Evolutionary conservation across 2,797 vertebrate genomes (phyloP).

Genomic region (Vipera latastei): DNA sequence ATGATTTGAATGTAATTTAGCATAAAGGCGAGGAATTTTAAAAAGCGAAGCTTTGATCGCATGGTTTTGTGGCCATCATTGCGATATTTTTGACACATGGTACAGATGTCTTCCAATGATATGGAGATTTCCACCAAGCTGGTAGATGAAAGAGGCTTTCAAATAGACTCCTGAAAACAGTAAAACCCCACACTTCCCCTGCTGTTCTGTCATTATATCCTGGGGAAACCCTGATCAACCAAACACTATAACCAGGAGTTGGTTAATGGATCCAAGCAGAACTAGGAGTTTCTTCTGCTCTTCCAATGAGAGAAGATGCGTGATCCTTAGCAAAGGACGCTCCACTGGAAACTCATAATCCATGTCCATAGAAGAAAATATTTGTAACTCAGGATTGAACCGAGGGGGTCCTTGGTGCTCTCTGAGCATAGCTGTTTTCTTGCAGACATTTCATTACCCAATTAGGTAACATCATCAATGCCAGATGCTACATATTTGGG

Average conservation of each 20-base stretch:
- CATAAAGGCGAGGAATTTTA: not conserved
- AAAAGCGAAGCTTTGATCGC: not conserved
- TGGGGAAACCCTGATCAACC: not conserved
- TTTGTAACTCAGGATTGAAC: too few relatives aligned
- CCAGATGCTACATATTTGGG: too few relatives aligned
- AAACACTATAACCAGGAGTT: not conserved
- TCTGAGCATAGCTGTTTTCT: too few relatives aligned
- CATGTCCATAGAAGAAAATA: too few relatives aligned
- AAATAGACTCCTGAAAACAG: not conserved
- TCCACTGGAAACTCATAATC: not conserved
- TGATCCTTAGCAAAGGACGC: not conserved
- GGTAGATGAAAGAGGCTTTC: not conserved
- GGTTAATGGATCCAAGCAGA: not conserved
- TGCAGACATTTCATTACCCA: too few relatives aligned
- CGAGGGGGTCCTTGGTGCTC: too few relatives aligned
- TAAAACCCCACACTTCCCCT: too few relatives aligned
- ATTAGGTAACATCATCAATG: too few relatives aligned
- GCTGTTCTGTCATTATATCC: too few relatives aligned
- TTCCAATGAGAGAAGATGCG: not conserved
- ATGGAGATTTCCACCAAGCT: not conserved
- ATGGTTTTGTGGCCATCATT: not conserved
- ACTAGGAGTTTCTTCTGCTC: not conserved
- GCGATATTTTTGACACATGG: not conserved
- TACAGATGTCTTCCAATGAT: too few relatives aligned
- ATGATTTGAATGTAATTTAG: not conserved